Conservation (phyloP, 2,888 invertebrate genomes). For the Deilephila porcellus region DNA sequence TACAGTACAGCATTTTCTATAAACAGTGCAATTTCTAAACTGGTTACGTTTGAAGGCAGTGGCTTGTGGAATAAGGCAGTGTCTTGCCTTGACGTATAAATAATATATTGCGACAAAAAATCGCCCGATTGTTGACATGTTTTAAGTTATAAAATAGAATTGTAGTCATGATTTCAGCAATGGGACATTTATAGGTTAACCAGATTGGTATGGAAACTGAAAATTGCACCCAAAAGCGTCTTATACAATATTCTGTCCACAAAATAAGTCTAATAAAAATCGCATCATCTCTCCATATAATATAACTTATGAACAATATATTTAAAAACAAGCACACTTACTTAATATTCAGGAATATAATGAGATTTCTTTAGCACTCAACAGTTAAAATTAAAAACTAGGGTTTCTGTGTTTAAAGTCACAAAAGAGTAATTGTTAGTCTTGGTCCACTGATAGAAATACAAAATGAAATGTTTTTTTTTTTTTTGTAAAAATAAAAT, state of each 20-base stretch:
- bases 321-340: conserved; percentile 43
- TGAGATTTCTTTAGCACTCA: conserved; percentile 40
- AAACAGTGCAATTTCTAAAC: neutral
- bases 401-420: neutral
- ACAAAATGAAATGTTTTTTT: neutral
- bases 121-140: neutral
- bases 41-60: conserved; percentile 1
- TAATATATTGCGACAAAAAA: neutral
- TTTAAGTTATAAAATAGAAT: neutral
- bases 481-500: neutral
- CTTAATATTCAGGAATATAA: conserved; percentile 39
- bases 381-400: conserved; percentile 23
- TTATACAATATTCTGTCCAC: neutral
- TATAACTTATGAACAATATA: conserved; percentile 37
- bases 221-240: too few relatives aligned
- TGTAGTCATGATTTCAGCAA: neutral
- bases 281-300: neutral
- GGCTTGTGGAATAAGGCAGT: neutral
- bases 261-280: conserved; percentile 8
- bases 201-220: too few relatives aligned
- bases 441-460: too few relatives aligned
- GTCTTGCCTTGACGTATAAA: neutral
- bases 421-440: neutral
- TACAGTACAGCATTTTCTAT: neutral
- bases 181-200: too few relatives aligned